Evolutionary conservation across 2,888 invertebrate species (phyloP).

Genomic region (Branchipolynoe longqiensis): DNA sequence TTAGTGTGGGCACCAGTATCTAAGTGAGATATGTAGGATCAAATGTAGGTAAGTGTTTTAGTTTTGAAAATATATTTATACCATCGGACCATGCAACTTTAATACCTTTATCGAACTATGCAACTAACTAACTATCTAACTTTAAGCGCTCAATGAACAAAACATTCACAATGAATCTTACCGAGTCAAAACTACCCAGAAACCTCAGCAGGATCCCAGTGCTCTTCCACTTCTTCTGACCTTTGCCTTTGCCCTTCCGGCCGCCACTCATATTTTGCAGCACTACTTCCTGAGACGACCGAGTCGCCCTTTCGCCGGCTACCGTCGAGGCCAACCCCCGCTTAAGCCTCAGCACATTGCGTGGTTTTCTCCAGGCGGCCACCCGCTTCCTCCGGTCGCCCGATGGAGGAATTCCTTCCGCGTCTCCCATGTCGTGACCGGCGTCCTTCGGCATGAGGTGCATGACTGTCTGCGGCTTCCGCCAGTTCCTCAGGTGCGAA

Average conservation of each 20-base stretch:
- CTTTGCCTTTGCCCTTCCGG: slow-evolving; percentile 28
- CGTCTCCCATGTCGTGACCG: too few relatives aligned
- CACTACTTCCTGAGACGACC: not conserved
- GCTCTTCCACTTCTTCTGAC: slow-evolving; percentile 3
- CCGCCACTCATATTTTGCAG: too few relatives aligned
- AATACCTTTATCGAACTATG: too few relatives aligned
- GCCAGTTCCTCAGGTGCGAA: not conserved
- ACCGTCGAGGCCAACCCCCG: not conserved
- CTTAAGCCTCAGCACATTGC: slow-evolving; percentile 23
- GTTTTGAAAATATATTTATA: too few relatives aligned
- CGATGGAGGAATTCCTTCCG: too few relatives aligned
- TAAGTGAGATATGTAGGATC: too few relatives aligned
- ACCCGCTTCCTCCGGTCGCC: not conserved
- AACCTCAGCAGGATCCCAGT: slow-evolving; percentile 37
- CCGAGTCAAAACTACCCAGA: slow-evolving; percentile 49
- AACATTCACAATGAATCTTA: too few relatives aligned
- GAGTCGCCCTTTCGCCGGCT: not conserved
- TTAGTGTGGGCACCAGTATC: too few relatives aligned
- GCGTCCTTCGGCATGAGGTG: not conserved
- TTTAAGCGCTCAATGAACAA: too few relatives aligned
- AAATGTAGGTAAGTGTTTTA: too few relatives aligned
- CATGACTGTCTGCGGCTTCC: slow-evolving; percentile 22
- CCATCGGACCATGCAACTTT: too few relatives aligned
- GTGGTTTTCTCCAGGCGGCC: slow-evolving; percentile 1
- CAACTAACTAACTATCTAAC: too few relatives aligned